Evolutionary conservation across 2,888 invertebrate genomes (phyloP), one percentile per base, ranked within the genome.

Genomic region (Adelognathus sp.): DNA sequence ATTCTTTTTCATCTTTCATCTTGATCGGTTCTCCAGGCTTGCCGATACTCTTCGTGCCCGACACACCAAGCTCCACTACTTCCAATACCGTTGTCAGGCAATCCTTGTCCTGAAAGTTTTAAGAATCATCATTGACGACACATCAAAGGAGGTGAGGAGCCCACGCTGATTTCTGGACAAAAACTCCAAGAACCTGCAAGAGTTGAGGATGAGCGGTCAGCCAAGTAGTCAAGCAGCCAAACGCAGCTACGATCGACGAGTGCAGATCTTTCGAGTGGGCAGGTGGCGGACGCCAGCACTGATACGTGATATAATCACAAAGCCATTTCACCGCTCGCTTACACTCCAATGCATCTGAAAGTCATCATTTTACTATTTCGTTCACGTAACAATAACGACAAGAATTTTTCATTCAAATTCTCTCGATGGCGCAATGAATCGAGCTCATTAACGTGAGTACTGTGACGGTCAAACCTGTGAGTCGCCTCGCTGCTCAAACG

Each of bases 21-120:
- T 97, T 97, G 0, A 97, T 95, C 9, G 96, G 95, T 88, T 98
- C 98, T 5, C 97, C 97, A 0, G 96, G 96, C 92, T 98, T 98
- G 80, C 95, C 95, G 56, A 95, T 93, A 72, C 96, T 96, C 92
- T 98, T 99, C 5, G 97, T 95, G 14, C 99, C 99, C 0, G 99
- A 98, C 71, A 99, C 97, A 69, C 99, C 99, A 27, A 99, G 94
- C 91, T 99, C 99, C 1, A 99, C 97, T 0, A 99, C 98, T 92
- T 99, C 99, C 80, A 99, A 93, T 67, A 99, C 97, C 36, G 97
- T 97, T 80, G 96, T 96, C 39, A 99, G 94, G 88, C 98, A 98
- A 89, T 98, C 98, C 84, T 96, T 96, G 90, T 99, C 99, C 89
- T 96, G 95, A 36, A 1, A 36, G n/a, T n/a, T n/a, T n/a, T n/a